phyloP scores from a whole-genome alignment of 2,113 vertebrate genomes.

The Amia ocellicauda region DNA sequence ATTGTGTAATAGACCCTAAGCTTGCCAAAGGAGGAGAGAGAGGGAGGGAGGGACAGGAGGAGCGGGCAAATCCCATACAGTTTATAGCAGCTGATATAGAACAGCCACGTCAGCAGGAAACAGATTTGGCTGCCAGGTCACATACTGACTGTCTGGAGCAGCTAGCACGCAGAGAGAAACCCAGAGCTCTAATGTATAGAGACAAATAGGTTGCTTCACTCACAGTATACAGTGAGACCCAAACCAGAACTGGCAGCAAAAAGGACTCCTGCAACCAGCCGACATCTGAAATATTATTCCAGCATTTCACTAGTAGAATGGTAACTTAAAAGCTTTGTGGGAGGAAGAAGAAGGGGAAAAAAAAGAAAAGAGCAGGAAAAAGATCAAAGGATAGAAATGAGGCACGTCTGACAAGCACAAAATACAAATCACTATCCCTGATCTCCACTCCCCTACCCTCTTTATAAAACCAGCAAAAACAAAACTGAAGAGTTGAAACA shows the following conservation, averaged over 20 bases:
- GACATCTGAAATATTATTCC: no score
- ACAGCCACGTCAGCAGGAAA: constrained; percentile 72
- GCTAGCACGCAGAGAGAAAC: constrained; percentile 18
- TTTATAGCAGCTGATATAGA: constrained; percentile 54
- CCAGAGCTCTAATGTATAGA: background rate
- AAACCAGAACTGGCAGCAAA: background rate
- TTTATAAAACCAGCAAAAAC: background rate
- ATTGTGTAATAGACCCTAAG: constrained; percentile 18
- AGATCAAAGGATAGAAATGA: no score
- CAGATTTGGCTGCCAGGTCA: constrained; percentile 58
- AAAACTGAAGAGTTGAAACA: background rate
- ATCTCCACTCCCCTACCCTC: background rate
- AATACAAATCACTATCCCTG: no score
- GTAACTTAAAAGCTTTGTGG: no score
- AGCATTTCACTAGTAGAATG: no score
- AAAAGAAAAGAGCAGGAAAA: no score
- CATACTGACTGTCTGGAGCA: constrained; percentile 59
- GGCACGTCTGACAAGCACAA: no score
- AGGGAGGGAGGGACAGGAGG: constrained; percentile 8
- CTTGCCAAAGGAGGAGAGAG: background rate
- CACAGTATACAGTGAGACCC: background rate
- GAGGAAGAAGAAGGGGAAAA: no score
- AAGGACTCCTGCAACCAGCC: background rate
- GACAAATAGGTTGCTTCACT: background rate
- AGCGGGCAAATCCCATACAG: constrained; percentile 9